Conservation (phyloP, 1,140 invertebrate species). For the Drosophila punjabiensis region DNA sequence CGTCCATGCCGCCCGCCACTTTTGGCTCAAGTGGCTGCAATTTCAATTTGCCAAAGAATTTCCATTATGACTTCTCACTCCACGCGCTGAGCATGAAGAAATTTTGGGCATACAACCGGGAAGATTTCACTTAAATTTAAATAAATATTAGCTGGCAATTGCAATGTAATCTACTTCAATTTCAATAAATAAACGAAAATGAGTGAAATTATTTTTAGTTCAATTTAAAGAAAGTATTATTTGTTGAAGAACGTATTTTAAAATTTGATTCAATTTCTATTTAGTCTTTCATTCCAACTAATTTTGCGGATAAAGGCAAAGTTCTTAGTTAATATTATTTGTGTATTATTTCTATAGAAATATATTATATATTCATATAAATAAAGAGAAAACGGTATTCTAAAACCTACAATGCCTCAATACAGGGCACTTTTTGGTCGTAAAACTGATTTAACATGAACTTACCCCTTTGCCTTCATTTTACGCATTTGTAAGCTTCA, state of each 20-base stretch:
- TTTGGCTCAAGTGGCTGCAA: slow-evolving; percentile 45
- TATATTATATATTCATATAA: not conserved
- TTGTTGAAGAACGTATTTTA: too few species aligned
- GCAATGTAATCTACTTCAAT: too few species aligned
- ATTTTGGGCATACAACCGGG: not conserved
- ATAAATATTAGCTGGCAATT: not conserved
- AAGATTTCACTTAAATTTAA: slow-evolving; percentile 6
- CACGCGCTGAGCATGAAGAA: not conserved
- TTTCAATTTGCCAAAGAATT: slow-evolving; percentile 63
- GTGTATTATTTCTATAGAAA: too few species aligned
- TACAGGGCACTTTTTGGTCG: not conserved
- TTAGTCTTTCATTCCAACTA: not conserved
- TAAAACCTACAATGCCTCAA: not conserved
- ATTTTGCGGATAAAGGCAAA: not conserved
- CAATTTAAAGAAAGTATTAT: not conserved
- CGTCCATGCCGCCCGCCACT: slow-evolving; percentile 38
- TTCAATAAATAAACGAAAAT: not conserved
- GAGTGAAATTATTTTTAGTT: not conserved
- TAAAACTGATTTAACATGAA: not conserved
- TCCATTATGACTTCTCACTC: slow-evolving; percentile 44
- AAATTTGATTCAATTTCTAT: not conserved
- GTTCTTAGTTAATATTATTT: not conserved
- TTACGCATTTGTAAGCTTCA: not conserved
- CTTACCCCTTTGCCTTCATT: not conserved
- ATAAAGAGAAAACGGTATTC: too few species aligned